Conservation (phyloP, 2,113 vertebrate species). For the Lampris megalopsis region DNA sequence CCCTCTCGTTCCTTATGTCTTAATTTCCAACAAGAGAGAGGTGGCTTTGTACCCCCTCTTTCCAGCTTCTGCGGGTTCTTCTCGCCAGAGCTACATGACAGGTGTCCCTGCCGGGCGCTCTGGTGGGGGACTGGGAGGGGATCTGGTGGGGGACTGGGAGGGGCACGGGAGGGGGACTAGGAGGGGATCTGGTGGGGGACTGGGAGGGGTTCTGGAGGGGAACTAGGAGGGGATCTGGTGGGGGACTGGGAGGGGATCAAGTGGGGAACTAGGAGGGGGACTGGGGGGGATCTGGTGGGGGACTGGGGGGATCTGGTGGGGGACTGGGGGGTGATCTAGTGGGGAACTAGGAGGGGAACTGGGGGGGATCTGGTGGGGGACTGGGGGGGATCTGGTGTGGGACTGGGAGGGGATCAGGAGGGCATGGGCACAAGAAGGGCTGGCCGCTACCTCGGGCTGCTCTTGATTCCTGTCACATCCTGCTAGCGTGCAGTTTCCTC, state of each 20-base stretch:
- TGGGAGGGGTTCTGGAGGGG: constrained; percentile 50
- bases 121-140: constrained; percentile 58
- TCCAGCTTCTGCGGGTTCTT: constrained; percentile 35
- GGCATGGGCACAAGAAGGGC: constrained; percentile 56
- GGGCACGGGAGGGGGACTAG: constrained; percentile 66
- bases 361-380: constrained; percentile 50
- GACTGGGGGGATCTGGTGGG: constrained; percentile 57
- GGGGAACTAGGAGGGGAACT: too few relatives aligned
- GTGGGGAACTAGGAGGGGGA: too few relatives aligned
- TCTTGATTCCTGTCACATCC: constrained; percentile 75
- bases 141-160: not conserved
- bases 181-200: too few relatives aligned
- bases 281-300: too few relatives aligned
- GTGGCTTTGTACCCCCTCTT: constrained; percentile 32
- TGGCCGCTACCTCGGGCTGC: constrained; percentile 67
- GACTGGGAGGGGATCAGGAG: constrained; percentile 70
- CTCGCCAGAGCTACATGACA: constrained; percentile 69
- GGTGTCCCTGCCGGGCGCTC: constrained; percentile 53
- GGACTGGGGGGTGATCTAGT: constrained; percentile 43
- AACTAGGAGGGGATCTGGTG: constrained; percentile 45
- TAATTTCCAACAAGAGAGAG: constrained; percentile 18
- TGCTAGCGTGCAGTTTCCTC: constrained; percentile 69
- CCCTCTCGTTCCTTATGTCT: constrained; percentile 16
- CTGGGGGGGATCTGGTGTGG: not conserved
- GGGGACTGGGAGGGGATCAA: constrained; percentile 47